phyloP scores from a whole-genome alignment of 2,888 invertebrate species.

The Acanthosepion esculentum region DNA sequence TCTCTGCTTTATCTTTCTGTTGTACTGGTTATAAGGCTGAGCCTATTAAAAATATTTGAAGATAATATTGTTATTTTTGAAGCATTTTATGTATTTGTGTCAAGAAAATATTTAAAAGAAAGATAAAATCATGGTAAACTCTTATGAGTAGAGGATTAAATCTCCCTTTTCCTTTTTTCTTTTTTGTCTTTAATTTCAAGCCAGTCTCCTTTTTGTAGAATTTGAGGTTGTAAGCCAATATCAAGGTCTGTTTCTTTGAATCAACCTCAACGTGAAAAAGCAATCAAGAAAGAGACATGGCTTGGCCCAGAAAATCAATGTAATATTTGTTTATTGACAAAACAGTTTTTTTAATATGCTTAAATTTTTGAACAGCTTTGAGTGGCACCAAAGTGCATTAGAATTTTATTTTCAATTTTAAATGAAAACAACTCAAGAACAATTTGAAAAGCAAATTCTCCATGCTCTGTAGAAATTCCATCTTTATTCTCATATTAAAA shows the following conservation, averaged over 20 bases:
- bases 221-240: background rate
- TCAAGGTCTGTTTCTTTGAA: background rate
- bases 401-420: background rate
- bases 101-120: too few relatives aligned
- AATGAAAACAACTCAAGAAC: background rate
- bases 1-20: too few relatives aligned
- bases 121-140: too few relatives aligned
- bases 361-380: background rate
- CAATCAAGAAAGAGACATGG: background rate
- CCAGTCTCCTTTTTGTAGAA: background rate
- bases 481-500: background rate
- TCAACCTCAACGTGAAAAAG: background rate
- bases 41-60: too few relatives aligned
- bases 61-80: too few relatives aligned
- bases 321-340: background rate
- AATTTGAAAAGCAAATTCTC: background rate
- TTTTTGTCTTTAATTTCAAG: background rate
- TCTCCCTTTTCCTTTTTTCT: too few relatives aligned
- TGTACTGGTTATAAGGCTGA: too few relatives aligned
- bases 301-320: background rate
- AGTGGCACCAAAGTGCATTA: background rate
- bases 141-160: too few relatives aligned
- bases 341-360: background rate
- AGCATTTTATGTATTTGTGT: too few relatives aligned
- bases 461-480: background rate